Conservation (phyloP, 2,797 vertebrate species). For the Sitta carolinensis region DNA sequence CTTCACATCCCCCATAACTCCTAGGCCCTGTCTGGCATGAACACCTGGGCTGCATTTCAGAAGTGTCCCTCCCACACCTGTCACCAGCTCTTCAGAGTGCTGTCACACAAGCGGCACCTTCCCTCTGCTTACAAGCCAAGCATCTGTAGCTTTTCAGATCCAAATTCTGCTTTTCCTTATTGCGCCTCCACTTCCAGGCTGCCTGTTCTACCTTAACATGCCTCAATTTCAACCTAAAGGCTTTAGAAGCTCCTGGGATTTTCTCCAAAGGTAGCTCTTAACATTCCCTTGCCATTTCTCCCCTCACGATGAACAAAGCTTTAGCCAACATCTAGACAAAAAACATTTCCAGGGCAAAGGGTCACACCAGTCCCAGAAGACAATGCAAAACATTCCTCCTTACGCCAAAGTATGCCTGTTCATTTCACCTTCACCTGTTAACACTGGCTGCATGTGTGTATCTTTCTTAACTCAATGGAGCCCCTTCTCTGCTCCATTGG, state of each 20-base stretch:
- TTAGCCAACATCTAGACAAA: background rate
- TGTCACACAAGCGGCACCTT: background rate
- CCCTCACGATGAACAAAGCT: background rate
- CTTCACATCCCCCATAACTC: background rate
- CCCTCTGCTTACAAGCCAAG: background rate
- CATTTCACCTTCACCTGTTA: background rate
- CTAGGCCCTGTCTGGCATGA: accelerated
- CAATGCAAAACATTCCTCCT: background rate
- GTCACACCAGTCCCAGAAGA: background rate
- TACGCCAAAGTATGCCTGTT: background rate
- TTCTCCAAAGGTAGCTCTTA: background rate
- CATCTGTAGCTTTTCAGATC: background rate
- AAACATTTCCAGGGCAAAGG: background rate
- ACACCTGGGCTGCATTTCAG: background rate
- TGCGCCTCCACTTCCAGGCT: background rate
- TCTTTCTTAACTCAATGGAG: background rate
- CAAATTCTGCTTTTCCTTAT: background rate
- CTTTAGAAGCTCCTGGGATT: background rate
- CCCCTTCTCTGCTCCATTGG: background rate
- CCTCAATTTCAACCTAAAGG: background rate
- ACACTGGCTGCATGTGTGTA: accelerated
- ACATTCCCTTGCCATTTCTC: background rate
- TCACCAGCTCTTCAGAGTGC: background rate
- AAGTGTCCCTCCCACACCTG: background rate
- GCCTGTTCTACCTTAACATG: background rate